Evolutionary conservation across 2,888 invertebrate genomes (phyloP).

Genomic region (Epirrhoe tristata): DNA sequence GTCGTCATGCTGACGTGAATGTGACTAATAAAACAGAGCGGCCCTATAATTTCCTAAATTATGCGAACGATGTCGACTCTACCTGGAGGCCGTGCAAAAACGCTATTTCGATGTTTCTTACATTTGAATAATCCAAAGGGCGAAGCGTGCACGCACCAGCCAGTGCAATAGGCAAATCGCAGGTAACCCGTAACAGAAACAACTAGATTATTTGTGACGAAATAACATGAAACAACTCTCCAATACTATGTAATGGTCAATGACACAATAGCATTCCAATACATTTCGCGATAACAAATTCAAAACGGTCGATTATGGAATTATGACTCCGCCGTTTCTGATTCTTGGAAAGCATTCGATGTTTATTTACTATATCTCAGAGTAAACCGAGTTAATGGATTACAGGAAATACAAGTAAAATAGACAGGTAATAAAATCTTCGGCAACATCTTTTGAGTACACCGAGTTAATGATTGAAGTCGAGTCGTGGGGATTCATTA

Average conservation of each 20-base stretch:
- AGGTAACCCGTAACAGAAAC: constrained; percentile 31
- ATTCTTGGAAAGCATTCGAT: constrained; percentile 40
- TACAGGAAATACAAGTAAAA: constrained; percentile 47
- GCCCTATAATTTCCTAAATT: constrained; percentile 45
- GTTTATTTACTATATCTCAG: constrained; percentile 49
- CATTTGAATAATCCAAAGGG: constrained; percentile 42
- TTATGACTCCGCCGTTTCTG: constrained; percentile 36
- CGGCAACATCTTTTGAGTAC: constrained; percentile 22
- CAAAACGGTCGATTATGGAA: constrained; percentile 26
- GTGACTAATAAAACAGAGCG: constrained; percentile 35
- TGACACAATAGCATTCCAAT: constrained; percentile 32
- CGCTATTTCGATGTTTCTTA: constrained; percentile 37
- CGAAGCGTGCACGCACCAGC: constrained; percentile 35
- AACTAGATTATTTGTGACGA: constrained; percentile 30
- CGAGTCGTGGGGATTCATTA: constrained; percentile 44
- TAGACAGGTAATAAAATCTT: constrained; percentile 36
- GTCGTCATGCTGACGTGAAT: constrained; percentile 42
- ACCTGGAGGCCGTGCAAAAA: constrained; percentile 40
- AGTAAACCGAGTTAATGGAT: constrained; percentile 47
- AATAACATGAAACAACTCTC: constrained; percentile 33
- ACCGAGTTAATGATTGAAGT: constrained; percentile 44
- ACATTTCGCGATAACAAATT: constrained; percentile 16
- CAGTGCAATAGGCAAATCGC: constrained; percentile 37
- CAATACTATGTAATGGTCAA: constrained; percentile 18
- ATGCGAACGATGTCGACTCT: constrained; percentile 37